These are phyloP conservation scores for Cephus spinipes DNA, from an alignment of 2,888 invertebrate species.

Conservation along the genomic window DNA sequence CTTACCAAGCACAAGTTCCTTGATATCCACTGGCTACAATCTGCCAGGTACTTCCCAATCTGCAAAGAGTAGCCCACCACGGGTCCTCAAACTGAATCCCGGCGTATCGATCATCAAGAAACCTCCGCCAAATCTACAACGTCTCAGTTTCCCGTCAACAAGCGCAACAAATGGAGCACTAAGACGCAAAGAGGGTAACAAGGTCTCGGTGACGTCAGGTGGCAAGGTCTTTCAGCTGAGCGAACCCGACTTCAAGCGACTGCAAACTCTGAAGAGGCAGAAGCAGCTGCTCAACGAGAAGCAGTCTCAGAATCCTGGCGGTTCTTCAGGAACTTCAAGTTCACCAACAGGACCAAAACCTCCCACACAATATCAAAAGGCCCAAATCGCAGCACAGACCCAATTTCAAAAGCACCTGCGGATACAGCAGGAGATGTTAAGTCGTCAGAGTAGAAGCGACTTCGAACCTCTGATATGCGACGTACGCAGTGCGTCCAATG, in stretches of 20 bases:
- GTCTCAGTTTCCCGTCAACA: slow-evolving; percentile 49
- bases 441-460: slow-evolving; percentile 59
- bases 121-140: slow-evolving; percentile 60
- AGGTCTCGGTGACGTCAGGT: slow-evolving; percentile 81
- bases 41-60: background rate
- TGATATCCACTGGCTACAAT: slow-evolving; percentile 2
- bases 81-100: slow-evolving; percentile 53
- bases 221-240: slow-evolving; percentile 85
- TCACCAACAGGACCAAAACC: slow-evolving; percentile 16
- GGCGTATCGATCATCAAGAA: slow-evolving; percentile 64
- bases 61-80: slow-evolving; percentile 38
- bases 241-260: slow-evolving; percentile 81
- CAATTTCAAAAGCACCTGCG: slow-evolving; percentile 61
- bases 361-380: slow-evolving; percentile 44
- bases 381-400: slow-evolving; percentile 50
- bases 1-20: slow-evolving; percentile 21
- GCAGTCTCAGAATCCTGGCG: slow-evolving; percentile 31
- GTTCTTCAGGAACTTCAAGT: slow-evolving; percentile 7
- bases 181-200: slow-evolving; percentile 69
- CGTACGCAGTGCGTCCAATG: slow-evolving; percentile 55
- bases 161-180: slow-evolving; percentile 39
- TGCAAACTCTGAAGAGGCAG: slow-evolving; percentile 68
- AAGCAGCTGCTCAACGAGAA: slow-evolving; percentile 66
- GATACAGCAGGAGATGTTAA: slow-evolving; percentile 64
- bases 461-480: slow-evolving; percentile 65